Evolutionary conservation across 2,113 vertebrate genomes (phyloP), one percentile per base, ranked within the genome.

Genomic region (Suncus etruscus): DNA sequence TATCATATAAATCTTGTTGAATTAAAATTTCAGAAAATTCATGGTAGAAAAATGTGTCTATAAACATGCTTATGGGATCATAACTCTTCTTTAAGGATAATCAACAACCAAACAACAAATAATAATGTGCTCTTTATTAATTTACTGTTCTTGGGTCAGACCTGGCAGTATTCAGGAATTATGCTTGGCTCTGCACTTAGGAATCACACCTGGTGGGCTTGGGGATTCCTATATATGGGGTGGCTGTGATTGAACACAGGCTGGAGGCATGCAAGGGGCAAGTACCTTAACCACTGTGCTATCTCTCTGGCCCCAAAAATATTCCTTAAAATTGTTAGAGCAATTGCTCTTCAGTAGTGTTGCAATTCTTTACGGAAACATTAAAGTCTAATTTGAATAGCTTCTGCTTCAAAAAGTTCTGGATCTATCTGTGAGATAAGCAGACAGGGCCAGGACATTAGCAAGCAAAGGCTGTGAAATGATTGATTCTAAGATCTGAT

Each of bases 71-170:
- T 75, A 6, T 11, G 27, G 20, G 9, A 90, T 88, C 22, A 65
- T 61, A 61, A n/a, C 27, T 83, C 79, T 95, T 70, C 58, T 86
- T 86, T 58, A 80, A 86, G 92, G 85, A 68, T 22, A 94, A 45
- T 20, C 8, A 65, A 61, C 22, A 61, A 61, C 58, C 58, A 61
- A 61, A 61, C 58, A 61, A 16, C 58, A 61, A 61, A 82, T 51
- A 63, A 73, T 48, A 79, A 47, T 78, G 32, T 45, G 27, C 18
- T 92, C 24, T 91, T 39, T 39, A 39, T 39, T 39, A 39, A 39
- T 39, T 39, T 39, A 39, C 5, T 39, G 39, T 39, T 39, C 5
- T 39, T 39, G 39, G 39, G 39, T 39, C 5, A 39, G 39, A 39
- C 39, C 39, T 5, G 39, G 39, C 39, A 39, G 39, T 39, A 5